A percentile compares a stretch with the other conserved stretches of the same genome.
These are phyloP conservation scores for Zapornia atra DNA, from an alignment of 2,113 vertebrate genomes.

Conservation along the genomic window DNA sequence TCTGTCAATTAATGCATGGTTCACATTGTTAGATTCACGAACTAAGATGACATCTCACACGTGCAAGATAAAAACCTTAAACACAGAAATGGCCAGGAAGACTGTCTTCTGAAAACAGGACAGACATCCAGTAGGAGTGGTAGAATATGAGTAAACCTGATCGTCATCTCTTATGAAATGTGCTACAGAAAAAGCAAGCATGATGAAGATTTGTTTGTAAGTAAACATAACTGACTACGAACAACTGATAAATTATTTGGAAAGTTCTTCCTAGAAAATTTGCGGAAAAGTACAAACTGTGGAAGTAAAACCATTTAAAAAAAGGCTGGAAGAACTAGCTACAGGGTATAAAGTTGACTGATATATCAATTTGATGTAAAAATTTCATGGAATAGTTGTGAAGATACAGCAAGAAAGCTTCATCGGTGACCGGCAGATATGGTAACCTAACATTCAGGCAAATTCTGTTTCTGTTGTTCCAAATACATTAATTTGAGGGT, in stretches of 20 bases:
- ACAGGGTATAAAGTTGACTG: background rate
- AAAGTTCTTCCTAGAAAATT: background rate
- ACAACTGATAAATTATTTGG: background rate
- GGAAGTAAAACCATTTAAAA: background rate
- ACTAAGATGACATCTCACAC: background rate
- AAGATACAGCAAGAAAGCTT: background rate
- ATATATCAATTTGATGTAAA: background rate
- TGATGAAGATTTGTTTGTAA: background rate
- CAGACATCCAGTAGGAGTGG: background rate
- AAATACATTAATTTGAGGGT: background rate
- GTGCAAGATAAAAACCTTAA: background rate
- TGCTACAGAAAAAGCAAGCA: background rate
- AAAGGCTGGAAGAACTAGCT: background rate
- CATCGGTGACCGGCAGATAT: background rate
- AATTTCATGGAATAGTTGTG: background rate
- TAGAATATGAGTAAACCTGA: background rate
- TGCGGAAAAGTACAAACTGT: background rate
- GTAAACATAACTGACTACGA: background rate
- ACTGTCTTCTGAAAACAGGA: background rate
- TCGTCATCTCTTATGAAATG: background rate
- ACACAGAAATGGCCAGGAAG: background rate
- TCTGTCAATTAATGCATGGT: background rate
- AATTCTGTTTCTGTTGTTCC: background rate
- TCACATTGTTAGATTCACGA: background rate
- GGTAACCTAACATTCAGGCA: background rate